Base-by-base conservation (phyloP, 2,888 invertebrate genomes). In the Apotomis turbidana region DNA sequence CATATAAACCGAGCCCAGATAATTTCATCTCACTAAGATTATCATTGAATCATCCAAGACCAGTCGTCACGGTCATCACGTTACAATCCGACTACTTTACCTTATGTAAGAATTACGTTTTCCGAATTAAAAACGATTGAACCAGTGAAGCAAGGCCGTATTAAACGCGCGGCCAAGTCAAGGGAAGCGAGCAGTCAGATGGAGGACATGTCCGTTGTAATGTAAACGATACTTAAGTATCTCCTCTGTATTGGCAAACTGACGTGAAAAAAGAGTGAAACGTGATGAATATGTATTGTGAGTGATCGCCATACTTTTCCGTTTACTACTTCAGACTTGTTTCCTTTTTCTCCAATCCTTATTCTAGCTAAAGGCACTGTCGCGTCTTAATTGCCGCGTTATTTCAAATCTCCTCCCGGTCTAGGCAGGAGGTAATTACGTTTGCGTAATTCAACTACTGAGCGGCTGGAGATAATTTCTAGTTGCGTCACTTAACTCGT, bases 401-500 rank as follows among this genome's bases (percentile, higher is more conserved):
- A 46, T 57, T 66, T 66, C 4, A 57, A 12, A 59, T 38, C 49
- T 51, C 38, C 36, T 8, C 57, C 49, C 9, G 5, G 27, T 46
- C 41, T 58, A 62, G 58, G n/a, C 15, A 41, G 44, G 8, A 8
- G 13, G 15, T 64, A 70, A 63, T 63, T 63, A 58, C 41, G 52
- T 64, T 70, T 70, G 64, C 63, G 70, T 59, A 70, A 70, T 59
- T 36, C 52, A 38, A 27, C 44, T 57, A 49, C 57, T n/a, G 38
- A 41, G 15, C n/a, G 13, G 51, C 49, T 9, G 44, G 67, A 49
- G 38, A 15, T 51, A 68, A 68, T 49, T 59, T 54, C 38, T 15
- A 10, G 51, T 51, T 68, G 41, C 67, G 58, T 27, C 51, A 49
- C 13, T 62, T 27, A 27, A 38, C 62, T 15, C 27, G 51, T 36